These are phyloP conservation scores for Xestoiulus laeticollis DNA, from an alignment of 2,888 invertebrate species.

Conservation along the genomic window DNA sequence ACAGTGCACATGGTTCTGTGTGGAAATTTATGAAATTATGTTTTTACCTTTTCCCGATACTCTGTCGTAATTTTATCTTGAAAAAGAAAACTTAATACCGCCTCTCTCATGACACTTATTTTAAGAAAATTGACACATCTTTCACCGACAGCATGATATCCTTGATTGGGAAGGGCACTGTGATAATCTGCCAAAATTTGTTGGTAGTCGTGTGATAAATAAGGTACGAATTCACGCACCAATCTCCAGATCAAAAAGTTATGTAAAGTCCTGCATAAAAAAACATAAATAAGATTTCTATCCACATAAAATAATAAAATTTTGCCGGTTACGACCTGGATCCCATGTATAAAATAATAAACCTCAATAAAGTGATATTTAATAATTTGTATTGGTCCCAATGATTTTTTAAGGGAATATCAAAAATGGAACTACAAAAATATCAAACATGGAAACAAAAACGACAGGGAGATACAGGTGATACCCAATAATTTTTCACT, in stretches of 20 bases:
- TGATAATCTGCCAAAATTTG: slow-evolving; percentile 46
- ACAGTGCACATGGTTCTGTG: not conserved
- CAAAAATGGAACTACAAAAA: too few species aligned
- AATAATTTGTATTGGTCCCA: too few species aligned
- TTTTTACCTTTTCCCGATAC: slow-evolving; percentile 7
- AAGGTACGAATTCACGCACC: slow-evolving; percentile 44
- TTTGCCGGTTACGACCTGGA: too few species aligned
- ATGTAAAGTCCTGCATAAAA: slow-evolving; percentile 13
- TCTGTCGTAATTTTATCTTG: slow-evolving; percentile 36
- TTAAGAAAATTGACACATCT: slow-evolving; percentile 43
- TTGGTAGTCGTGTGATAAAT: slow-evolving; percentile 34
- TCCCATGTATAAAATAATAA: too few species aligned
- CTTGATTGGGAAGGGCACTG: slow-evolving; percentile 43
- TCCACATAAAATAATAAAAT: too few species aligned
- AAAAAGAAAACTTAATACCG: slow-evolving; percentile 43
- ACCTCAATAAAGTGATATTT: too few species aligned
- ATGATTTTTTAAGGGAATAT: too few species aligned
- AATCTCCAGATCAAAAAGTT: slow-evolving; percentile 42
- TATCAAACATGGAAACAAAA: too few species aligned
- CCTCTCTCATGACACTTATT: slow-evolving; percentile 42
- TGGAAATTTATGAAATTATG: not conserved
- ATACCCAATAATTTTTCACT: too few species aligned
- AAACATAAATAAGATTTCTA: too few species aligned
- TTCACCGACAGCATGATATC: slow-evolving; percentile 36
- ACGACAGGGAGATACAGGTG: too few species aligned